Conservation (phyloP, 2,113 vertebrate genomes). For the Puntigrus tetrazona region DNA sequence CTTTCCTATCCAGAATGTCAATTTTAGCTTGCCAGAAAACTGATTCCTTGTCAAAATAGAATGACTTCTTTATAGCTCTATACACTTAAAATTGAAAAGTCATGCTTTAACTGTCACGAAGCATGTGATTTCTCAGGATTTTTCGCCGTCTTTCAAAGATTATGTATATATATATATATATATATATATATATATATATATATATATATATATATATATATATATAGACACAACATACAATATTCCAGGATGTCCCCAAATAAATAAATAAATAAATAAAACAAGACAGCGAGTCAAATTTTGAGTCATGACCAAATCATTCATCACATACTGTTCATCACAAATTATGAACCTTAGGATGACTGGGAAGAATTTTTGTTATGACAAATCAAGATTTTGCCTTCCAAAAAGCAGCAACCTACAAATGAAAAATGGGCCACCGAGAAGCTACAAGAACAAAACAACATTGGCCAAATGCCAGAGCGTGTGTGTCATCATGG, state of each 20-base stretch:
- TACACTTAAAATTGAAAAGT: background rate
- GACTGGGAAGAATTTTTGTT: background rate
- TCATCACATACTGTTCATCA: background rate
- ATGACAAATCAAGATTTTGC: background rate
- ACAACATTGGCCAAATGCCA: background rate
- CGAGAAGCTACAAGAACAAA: background rate
- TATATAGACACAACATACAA: background rate
- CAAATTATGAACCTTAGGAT: background rate
- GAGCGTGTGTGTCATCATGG: background rate
- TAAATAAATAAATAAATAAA: background rate
- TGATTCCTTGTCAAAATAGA: background rate
- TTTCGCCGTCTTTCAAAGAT: background rate
- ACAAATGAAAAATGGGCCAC: background rate
- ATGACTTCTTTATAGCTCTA: background rate
- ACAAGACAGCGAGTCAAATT: background rate
- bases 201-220: background rate
- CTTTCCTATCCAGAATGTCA: slow-evolving; percentile 3
- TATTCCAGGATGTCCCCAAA: background rate
- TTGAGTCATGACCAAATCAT: background rate
- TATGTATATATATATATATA: too few relatives aligned
- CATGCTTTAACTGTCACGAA: background rate
- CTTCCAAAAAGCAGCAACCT: background rate
- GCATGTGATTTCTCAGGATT: background rate
- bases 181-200: too few relatives aligned
- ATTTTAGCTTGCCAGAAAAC: background rate